Percentiles rank a stretch among this genome's conserved stretches.
These are phyloP conservation scores for Toxonevra muliebris DNA, from an alignment of 2,888 invertebrate species.

Conservation along the genomic window DNA sequence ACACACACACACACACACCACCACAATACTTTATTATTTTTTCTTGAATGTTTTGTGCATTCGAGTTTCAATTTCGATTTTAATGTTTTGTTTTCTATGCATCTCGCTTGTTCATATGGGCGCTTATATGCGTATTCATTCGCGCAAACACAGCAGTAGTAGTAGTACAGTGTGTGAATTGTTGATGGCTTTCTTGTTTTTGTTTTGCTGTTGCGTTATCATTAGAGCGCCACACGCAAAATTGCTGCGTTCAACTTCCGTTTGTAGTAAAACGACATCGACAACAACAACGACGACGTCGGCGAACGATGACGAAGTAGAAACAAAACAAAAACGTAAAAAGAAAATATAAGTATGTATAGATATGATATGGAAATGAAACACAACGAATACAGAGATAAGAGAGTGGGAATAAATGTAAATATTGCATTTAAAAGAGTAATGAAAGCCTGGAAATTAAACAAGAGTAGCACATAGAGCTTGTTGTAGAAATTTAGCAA, in stretches of 20 bases:
- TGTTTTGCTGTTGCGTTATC: conserved; percentile 4
- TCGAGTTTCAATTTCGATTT: conserved; percentile 33
- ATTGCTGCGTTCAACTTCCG: conserved; percentile 29
- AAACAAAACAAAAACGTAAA: conserved; percentile 13
- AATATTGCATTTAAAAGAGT: no score
- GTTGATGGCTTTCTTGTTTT: conserved; percentile 21
- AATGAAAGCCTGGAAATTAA: no score
- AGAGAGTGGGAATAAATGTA: no score
- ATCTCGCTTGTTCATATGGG: conserved; percentile 43
- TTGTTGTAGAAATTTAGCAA: conserved; percentile 2
- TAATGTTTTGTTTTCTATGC: conserved; percentile 55
- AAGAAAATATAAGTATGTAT: not conserved
- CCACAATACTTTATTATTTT: not conserved
- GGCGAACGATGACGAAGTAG: not conserved
- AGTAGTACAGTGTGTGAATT: not conserved
- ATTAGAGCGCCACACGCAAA: not conserved
- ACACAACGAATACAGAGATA: no score
- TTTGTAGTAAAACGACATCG: conserved; percentile 20
- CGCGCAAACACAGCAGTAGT: not conserved
- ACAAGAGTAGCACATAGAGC: no score
- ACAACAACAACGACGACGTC: not conserved
- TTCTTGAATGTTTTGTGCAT: conserved; percentile 9
- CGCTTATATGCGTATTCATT: not conserved
- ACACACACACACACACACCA: no score
- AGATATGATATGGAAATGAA: no score